phyloP scores from a whole-genome alignment of 2,888 invertebrate species.

The Tanaodytes sp. region DNA sequence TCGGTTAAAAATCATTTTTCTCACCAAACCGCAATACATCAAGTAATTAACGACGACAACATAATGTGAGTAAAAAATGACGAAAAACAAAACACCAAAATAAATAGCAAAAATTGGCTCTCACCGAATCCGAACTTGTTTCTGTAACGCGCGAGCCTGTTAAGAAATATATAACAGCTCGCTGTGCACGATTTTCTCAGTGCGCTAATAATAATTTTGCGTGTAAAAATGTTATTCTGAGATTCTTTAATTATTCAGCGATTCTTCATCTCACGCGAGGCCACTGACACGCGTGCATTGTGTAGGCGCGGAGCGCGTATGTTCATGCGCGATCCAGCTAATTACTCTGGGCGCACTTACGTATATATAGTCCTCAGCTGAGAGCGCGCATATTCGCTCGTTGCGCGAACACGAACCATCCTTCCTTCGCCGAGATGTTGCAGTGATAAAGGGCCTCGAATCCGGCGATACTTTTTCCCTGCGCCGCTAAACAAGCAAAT shows the following conservation, averaged over 20 bases:
- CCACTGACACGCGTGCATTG: constrained; percentile 32
- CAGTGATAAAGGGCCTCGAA: constrained; percentile 41
- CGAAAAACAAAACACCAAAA: no score
- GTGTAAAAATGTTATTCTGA: constrained; percentile 34
- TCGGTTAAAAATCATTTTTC: no score
- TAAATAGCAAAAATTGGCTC: no score
- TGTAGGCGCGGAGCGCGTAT: constrained; percentile 46
- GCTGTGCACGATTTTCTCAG: constrained; percentile 20
- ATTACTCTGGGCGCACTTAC: no score
- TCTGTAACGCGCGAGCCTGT: background rate
- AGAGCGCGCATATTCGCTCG: constrained; percentile 23
- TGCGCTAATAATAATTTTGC: constrained; percentile 41
- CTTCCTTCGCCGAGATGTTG: constrained; percentile 20
- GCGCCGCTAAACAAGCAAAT: no score
- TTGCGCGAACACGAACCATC: constrained; percentile 28
- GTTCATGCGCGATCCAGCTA: constrained; percentile 46
- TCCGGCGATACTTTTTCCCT: constrained; percentile 17
- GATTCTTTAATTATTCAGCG: constrained; percentile 43
- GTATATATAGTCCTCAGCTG: constrained; percentile 23
- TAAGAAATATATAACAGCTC: constrained; percentile 31
- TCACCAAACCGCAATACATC: no score
- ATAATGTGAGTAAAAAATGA: no score
- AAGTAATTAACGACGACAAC: no score
- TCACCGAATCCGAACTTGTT: constrained; percentile 13
- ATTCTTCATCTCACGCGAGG: constrained; percentile 44